These are phyloP conservation scores for Boloria euphrosyne DNA, from an alignment of 2,888 invertebrate genomes.

Conservation along the genomic window DNA sequence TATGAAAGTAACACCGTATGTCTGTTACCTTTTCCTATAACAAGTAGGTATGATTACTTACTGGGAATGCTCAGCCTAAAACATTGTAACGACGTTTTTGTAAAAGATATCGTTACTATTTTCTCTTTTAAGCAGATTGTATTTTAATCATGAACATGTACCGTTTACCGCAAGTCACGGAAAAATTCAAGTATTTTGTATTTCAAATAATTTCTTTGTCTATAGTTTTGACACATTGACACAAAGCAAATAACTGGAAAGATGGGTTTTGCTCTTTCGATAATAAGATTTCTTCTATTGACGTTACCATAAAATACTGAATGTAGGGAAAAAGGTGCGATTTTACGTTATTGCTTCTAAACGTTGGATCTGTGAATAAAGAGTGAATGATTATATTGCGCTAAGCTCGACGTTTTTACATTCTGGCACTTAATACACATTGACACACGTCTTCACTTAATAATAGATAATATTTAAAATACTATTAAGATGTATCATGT, in stretches of 20 bases:
- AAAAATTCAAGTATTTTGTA: constrained; percentile 8
- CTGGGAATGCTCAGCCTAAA: no score
- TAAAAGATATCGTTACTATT: no score
- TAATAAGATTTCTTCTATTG: constrained; percentile 38
- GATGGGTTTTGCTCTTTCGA: constrained; percentile 31
- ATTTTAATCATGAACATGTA: no score
- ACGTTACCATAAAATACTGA: constrained; percentile 31
- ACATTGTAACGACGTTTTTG: no score
- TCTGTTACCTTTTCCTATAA: no score
- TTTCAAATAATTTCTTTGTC: constrained; percentile 13
- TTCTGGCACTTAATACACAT: neutral
- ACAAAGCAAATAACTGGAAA: constrained; percentile 30
- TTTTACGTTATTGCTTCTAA: constrained; percentile 36
- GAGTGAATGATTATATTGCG: constrained; percentile 1
- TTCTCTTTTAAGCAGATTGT: no score
- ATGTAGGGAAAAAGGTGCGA: constrained; percentile 31
- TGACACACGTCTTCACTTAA: no score
- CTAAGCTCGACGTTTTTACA: neutral
- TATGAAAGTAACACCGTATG: no score
- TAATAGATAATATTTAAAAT: no score
- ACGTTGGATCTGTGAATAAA: constrained; percentile 25
- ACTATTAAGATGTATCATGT: no score
- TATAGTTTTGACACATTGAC: constrained; percentile 34
- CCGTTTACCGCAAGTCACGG: no score
- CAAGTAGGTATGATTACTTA: no score